A percentile compares a stretch with the other conserved stretches of the same genome.
phyloP scores from a whole-genome alignment of 2,113 vertebrate genomes.

The Columba janthina region DNA sequence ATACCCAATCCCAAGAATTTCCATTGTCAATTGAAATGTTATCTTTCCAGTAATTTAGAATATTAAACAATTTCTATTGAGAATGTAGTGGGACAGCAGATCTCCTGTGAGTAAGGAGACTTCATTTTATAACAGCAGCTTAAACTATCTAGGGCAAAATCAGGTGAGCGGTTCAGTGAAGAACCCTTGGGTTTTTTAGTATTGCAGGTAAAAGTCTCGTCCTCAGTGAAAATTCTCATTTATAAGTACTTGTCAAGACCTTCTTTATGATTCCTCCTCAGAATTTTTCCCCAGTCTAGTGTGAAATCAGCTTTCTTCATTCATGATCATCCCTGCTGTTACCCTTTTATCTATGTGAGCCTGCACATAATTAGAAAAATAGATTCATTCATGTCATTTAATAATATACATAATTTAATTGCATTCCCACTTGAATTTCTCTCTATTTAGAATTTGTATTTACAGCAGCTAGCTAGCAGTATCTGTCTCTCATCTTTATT shows the following conservation, averaged over 20 bases:
- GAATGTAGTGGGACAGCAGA: background rate
- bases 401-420: background rate
- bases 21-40: background rate
- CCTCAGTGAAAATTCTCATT: background rate
- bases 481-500: background rate
- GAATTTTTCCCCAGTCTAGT: background rate
- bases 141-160: constrained; percentile 1
- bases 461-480: background rate
- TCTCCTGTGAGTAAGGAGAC: background rate
- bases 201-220: background rate
- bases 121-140: background rate
- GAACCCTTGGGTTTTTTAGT: background rate
- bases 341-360: background rate
- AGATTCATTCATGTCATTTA: background rate
- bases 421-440: background rate
- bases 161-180: background rate
- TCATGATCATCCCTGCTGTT: background rate
- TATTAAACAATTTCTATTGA: background rate
- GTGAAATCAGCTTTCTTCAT: background rate
- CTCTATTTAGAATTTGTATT: constrained; percentile 18
- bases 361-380: background rate
- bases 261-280: background rate
- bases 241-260: background rate
- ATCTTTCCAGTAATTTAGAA: background rate
- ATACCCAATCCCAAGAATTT: background rate